These are phyloP conservation scores for Cephalopholis sonnerati DNA, from an alignment of 2,113 vertebrate genomes.

Conservation along the genomic window DNA sequence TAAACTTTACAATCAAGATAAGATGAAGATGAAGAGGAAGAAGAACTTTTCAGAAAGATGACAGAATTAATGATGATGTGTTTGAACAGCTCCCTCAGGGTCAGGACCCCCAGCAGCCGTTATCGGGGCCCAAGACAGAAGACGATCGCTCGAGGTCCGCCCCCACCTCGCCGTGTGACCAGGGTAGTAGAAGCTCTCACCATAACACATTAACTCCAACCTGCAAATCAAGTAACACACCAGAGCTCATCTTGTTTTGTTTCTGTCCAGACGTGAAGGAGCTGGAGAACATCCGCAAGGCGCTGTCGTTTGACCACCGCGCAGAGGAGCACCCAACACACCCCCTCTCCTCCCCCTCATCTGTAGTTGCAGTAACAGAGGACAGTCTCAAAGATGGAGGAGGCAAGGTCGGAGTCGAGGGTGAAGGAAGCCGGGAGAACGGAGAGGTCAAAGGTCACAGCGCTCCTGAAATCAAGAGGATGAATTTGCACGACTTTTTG, in stretches of 20 bases:
- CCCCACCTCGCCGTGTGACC: conserved; percentile 96
- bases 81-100: conserved; percentile 89
- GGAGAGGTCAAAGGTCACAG: conserved; percentile 87
- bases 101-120: conserved; percentile 87
- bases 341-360: conserved; percentile 72
- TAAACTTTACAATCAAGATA: no score
- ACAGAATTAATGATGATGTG: not conserved
- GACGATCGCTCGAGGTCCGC: conserved; percentile 94
- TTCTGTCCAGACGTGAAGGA: conserved; percentile 90
- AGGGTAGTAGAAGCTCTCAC: conserved; percentile 80
- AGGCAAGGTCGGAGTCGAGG: conserved; percentile 71
- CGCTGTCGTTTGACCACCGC: conserved; percentile 93
- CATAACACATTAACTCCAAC: not conserved
- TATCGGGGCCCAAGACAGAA: conserved; percentile 87
- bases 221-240: not conserved
- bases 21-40: no score
- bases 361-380: conserved; percentile 73
- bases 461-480: conserved; percentile 86
- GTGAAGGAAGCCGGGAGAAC: conserved; percentile 85
- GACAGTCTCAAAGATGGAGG: conserved; percentile 65
- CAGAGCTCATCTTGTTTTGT: not conserved
- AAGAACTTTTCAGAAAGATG: no score
- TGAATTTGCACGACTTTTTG: conserved; percentile 92
- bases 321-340: conserved; percentile 89
- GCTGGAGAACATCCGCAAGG: conserved; percentile 96